Base-by-base conservation (phyloP, 2,113 vertebrate species). In the Vidua chalybeata region DNA sequence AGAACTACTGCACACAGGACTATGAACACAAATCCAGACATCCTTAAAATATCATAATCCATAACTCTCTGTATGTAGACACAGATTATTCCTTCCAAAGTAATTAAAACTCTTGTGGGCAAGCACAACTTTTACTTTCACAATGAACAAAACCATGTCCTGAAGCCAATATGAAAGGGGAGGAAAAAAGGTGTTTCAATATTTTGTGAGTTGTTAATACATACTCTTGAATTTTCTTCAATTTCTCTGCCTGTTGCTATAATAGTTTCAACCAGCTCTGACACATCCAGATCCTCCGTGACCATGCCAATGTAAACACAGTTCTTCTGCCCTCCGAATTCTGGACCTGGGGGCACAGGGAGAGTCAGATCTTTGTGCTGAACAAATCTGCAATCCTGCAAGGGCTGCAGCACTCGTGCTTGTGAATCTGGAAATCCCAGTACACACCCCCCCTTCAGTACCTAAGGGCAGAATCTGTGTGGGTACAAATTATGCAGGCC, bases 151-250 rank as follows among this genome's bases (percentile, higher is more conserved):
- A 92, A 79, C 84, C 88, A 85, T 3, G 43, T 73, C 51, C 84
- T 85, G 67, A 95, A 91, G 72, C 78, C 87, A 93, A 48, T 45
- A 46, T 54, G 83, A 31, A 92, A 45, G 20, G 76, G 51, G 6
- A 87, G n/a, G 31, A 76, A 28, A 75, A 71, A 37, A 35, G 82
- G 68, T 58, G 31, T 48, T 63, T 64, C 77, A 86, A 92, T 12
- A 18, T 45, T 87, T 37, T 67, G 33, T 45, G 72, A 71, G 46
- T 86, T 67, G 66, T 59, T 62, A 56, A 87, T 95, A 98, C 98
- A 71, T 98, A 99, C 99, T 98, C 98, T 98, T 66, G 99, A 99
- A 68, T 98, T 99, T 94, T 99, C 99, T 96, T 99, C 99, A 31
- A 99, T 99, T 86, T 99, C 99, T 92, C 97, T 98, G 71, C 99